Evolutionary conservation across 2,797 vertebrate genomes (phyloP), one percentile per base, ranked within the genome.

Genomic region (Coranthus polyacanthus): DNA sequence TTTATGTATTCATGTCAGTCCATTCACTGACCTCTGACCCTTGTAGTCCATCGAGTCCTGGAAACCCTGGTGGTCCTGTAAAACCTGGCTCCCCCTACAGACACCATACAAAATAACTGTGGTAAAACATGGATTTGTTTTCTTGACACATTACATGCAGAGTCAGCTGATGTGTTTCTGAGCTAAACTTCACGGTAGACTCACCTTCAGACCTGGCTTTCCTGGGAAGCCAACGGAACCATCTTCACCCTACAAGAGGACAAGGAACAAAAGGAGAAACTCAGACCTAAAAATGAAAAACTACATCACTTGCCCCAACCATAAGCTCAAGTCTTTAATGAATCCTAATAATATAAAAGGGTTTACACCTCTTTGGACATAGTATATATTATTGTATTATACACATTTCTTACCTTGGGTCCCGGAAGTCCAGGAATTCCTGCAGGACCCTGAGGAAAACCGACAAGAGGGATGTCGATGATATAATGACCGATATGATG

Each of bases 21-120:
- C 15, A 36, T 54, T 46, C 26, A 90, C 93, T 85, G 54, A 96
- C 95, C 85, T 89, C 61, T 34, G 60, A 52, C 13, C 96, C 94
- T 0, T 91, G 87, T 0, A 67, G 34, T 24, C 95, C 96, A 5
- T 88, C 71, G 26, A 77, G 11, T 16, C 94, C 96, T 53, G 93
- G 90, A 52, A 81, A 32, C 5, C 96, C 96, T 45, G 91, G 83
- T 55, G 75, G 82, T 76, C 96, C 95, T 1, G 68, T 44, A 34
- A 53, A 15, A 4, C 95, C 95, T 0, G 36, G 44, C 17, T 92
- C 90, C 32, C 95, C 95, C 95, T 96, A 72, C 44, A 83, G 79
- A 75, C 20, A 37, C 2, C 62, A 5, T 55, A 22, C 50, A 68
- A 36, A 82, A 47, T 55, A 26, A 6, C 24, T 26, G 24, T 26